phyloP scores from a whole-genome alignment of 2,888 invertebrate genomes.

The Fragum whitleyi region DNA sequence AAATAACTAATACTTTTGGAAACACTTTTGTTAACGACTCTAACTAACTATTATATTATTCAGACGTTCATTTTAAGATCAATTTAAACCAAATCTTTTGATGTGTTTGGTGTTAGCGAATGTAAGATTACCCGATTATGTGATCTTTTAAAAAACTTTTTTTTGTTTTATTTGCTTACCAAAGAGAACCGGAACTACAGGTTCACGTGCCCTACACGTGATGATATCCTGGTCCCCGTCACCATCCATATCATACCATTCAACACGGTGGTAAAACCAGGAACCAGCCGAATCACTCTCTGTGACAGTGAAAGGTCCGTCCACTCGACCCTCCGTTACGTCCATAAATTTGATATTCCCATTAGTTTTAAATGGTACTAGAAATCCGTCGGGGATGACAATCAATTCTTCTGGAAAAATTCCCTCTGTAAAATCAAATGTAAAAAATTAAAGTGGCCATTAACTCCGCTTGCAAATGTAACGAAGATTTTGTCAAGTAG shows the following conservation, averaged over 20 bases:
- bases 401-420: conserved; percentile 51
- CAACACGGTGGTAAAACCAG: conserved; percentile 72
- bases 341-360: conserved; percentile 63
- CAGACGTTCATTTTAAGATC: no score
- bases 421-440: conserved; percentile 43
- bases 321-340: conserved; percentile 31
- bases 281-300: conserved; percentile 34
- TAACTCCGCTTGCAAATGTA: no score
- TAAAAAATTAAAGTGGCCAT: no score
- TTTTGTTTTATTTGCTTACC: no score
- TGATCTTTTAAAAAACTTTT: no score
- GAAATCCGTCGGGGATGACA: conserved; percentile 69
- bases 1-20: no score
- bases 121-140: no score
- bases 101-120: no score
- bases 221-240: conserved; percentile 72
- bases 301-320: conserved; percentile 48
- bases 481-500: no score
- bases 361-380: conserved; percentile 69
- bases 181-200: conserved; percentile 40
- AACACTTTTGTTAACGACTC: no score
- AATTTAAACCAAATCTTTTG: no score
- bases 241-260: conserved; percentile 73
- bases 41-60: no score
- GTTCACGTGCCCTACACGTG: conserved; percentile 68